Evolutionary conservation across 2,888 invertebrate genomes (phyloP), one percentile per base, ranked within the genome.

Genomic region (Cyaniris semiargus): DNA sequence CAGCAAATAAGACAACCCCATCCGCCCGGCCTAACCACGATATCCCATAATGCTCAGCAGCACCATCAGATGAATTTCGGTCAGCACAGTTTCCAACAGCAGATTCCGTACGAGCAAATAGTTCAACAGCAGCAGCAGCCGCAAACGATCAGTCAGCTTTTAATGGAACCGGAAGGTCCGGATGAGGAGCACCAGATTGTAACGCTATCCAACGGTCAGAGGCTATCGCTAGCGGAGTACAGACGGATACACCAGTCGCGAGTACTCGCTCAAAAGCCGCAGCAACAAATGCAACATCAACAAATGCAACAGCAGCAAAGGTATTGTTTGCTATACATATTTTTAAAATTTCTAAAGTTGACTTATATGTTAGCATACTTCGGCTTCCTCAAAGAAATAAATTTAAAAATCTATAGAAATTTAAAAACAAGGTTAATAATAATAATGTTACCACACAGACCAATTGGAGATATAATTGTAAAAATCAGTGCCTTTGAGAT

Each of bases 161-260:
- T 91, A 78, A 87, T 91, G 87, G 92, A 93, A 18, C 85, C 89
- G 0, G 92, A 93, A 34, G 83, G 85, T 31, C 80, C 86, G 34
- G 93, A 94, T 23, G 94, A 94, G 58, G 93, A 93, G 78, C 83
- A 90, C 70, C 92, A 92, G 80, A 83, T 93, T 77, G 85, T 94
- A 34, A 89, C 93, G 0, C 81, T 94, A 74, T 84, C 84, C 2
- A 93, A 88, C 78, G 94, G 94, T 6, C 94, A 94, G 80, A 87
- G 90, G 78, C 90, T 94, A 53, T 90, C 93, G 7, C 81, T 93
- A n/a, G 93, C 91, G 0, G 94, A 94, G 75, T 93, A 91, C 79
- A 92, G 89, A 82, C 86, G 90, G 78, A 84, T 92, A 81, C 93
- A 91, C 60, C 88, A 88, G 76, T 83, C 85, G 44, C 85, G 90